Evolutionary conservation across 2,113 vertebrate genomes (phyloP), one percentile per base, ranked within the genome.

Genomic region (Panthera tigris): DNA sequence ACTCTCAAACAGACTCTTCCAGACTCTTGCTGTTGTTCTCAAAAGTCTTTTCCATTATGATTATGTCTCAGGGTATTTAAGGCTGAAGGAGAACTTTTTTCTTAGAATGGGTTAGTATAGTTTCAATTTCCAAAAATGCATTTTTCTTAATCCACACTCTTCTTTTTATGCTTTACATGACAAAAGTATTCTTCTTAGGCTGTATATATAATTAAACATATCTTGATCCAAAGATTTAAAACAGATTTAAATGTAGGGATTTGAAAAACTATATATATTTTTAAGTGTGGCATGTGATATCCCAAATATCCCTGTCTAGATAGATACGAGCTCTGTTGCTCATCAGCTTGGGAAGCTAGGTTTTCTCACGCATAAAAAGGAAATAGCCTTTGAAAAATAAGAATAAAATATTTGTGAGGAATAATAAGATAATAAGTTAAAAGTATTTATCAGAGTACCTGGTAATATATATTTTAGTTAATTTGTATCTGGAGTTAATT

Each of bases 341-440:
- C 23, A 29, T 6, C 5, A 57, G 5, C 1, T n/a, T 73, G 71
- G 6, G 1, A 2, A 61, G 9, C 13, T 89, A 48, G 82, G 25
- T 82, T 85, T 52, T 74, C 61, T 91, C 21, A 57, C 3, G 3
- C 29, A 69, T 69, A 41, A 91, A 90, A 66, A 61, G 9, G 31
- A 96, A 93, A 88, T 23, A 41, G 25, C 18, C 73, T 71, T 92
- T 97, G 45, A 19, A 68, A 92, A 96, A 92, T 57, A 8, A 27
- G 23, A 96, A 52, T 79, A 78, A 89, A 65, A 31, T 76, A 65
- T 45, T 91, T 74, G n/a, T 76, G n/a, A 91, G 33, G 29, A 81
- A 88, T 68, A 92, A 39, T 48, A 15, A 79, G 45, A 66, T 52
- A 48, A 48, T n/a, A 78, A 23, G 36, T 87, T 50, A 92, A 89